These are phyloP conservation scores for Plebejus melissa DNA, from an alignment of 2,888 invertebrate genomes.

Conservation along the genomic window DNA sequence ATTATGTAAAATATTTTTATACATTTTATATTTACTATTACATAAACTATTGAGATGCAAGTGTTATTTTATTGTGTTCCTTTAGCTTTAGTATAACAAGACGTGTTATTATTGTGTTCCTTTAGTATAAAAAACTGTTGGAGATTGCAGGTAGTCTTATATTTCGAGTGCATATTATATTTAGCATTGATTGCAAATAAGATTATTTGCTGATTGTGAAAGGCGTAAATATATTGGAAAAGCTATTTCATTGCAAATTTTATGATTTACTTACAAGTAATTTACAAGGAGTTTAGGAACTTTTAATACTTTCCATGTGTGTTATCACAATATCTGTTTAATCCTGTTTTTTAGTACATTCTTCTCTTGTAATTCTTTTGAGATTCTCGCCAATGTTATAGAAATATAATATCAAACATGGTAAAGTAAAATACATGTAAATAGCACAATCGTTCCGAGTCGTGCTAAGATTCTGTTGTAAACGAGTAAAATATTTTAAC, in stretches of 20 bases:
- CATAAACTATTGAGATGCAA: neutral
- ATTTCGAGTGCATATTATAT: neutral
- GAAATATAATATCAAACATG: neutral
- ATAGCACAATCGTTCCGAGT: neutral
- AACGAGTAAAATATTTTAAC: neutral
- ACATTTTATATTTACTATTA: slow-evolving; percentile 4
- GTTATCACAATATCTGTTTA: neutral
- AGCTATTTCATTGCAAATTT: neutral
- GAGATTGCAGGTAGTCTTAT: neutral
- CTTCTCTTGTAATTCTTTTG: neutral
- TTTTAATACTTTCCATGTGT: neutral
- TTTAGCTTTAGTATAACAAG: neutral
- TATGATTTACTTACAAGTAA: neutral
- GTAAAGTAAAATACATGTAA: neutral
- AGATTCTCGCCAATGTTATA: neutral
- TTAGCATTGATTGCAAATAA: neutral
- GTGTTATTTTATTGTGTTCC: neutral
- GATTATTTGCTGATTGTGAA: neutral
- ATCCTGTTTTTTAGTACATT: neutral
- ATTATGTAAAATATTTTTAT: slow-evolving; percentile 3
- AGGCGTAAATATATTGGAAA: neutral
- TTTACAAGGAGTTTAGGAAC: neutral
- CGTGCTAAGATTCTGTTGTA: neutral
- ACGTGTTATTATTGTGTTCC: neutral
- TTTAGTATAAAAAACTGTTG: neutral